A percentile compares a stretch with the other conserved stretches of the same genome.
Evolutionary conservation across 2,797 vertebrate species (phyloP).

Genomic region (Sebastes iracundus): DNA sequence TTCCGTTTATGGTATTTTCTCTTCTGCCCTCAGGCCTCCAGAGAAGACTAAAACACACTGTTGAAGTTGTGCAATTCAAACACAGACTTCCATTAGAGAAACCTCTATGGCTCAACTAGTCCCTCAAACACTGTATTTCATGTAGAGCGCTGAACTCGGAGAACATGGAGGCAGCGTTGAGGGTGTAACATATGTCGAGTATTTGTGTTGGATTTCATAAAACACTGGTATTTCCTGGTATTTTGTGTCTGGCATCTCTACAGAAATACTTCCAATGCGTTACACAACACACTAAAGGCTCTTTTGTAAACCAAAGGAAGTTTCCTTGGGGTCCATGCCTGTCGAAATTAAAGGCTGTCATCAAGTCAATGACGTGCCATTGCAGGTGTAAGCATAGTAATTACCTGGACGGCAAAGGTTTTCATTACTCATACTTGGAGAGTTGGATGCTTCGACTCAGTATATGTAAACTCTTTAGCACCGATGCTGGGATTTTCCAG

Average conservation of each 20-base stretch:
- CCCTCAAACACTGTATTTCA: background rate
- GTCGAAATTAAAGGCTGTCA: slow-evolving; percentile 66
- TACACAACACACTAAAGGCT: slow-evolving; percentile 58
- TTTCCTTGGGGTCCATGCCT: slow-evolving; percentile 58
- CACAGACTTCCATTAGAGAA: slow-evolving; percentile 3
- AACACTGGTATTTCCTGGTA: slow-evolving; percentile 71
- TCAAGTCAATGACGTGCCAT: slow-evolving; percentile 61
- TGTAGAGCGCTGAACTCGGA: background rate
- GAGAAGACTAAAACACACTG: slow-evolving; percentile 28
- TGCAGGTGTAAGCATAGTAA: slow-evolving; percentile 62
- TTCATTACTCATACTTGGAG: slow-evolving; percentile 51
- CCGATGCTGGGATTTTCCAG: slow-evolving; percentile 64
- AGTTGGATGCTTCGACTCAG: slow-evolving; percentile 17
- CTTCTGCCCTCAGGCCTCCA: slow-evolving; percentile 32
- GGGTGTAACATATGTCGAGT: slow-evolving; percentile 54
- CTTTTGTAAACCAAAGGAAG: slow-evolving; percentile 47
- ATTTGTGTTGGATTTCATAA: slow-evolving; percentile 66
- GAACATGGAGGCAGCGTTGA: slow-evolving; percentile 10
- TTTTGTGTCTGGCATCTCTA: slow-evolving; percentile 50
- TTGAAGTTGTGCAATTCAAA: slow-evolving; percentile 17
- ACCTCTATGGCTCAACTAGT: background rate
- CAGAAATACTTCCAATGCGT: slow-evolving; percentile 51
- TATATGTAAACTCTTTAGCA: slow-evolving; percentile 19
- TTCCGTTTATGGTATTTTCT: slow-evolving; percentile 53
- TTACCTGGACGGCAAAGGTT: slow-evolving; percentile 63